Evolutionary conservation across 2,113 vertebrate genomes (phyloP), one percentile per base, ranked within the genome.

Genomic region (Struthidea cinerea): DNA sequence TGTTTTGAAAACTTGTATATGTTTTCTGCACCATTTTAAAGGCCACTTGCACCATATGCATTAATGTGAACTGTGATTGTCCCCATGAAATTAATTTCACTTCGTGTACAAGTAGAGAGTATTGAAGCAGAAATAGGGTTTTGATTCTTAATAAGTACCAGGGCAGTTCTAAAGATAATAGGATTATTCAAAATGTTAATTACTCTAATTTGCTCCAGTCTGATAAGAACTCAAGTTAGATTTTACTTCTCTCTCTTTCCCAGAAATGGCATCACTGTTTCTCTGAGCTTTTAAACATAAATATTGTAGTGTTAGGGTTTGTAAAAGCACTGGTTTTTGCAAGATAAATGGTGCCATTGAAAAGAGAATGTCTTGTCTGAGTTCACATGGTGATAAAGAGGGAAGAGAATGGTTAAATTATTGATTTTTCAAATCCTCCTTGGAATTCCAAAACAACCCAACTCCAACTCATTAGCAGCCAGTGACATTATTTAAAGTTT

Each of bases 181-280:
- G 35, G 28, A 85, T 95, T 87, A 79, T 87, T 93, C 78, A 76
- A 89, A 91, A 87, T 83, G 70, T 69, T 96, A 94, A 90, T 97
- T 92, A 94, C 44, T 63, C 77, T 91, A 75, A 91, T 89, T 91
- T 76, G 13, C 74, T 93, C 16, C 50, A 73, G n/a, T 82, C 39
- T 77, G 61, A 69, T 53, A 81, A 94, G 57, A 94, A 37, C 18
- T 74, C 50, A 86, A 75, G 80, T 84, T 91, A 84, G 49, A n/a
- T 70, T 56, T 77, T 91, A 17, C 41, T 93, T 55, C 52, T 90
- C n/a, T 64, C 32, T 86, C 14, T 75, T 86, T 94, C 42, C 10
- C 33, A 64, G 44, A 67, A 96, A 56, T 37, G 65, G 26, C 37
- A 64, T 55, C 37, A 27, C 28, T 28, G 14, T 79, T 60, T 75